These are phyloP conservation scores for Oppia nitens DNA, from an alignment of 1,140 invertebrate genomes.

Conservation along the genomic window DNA sequence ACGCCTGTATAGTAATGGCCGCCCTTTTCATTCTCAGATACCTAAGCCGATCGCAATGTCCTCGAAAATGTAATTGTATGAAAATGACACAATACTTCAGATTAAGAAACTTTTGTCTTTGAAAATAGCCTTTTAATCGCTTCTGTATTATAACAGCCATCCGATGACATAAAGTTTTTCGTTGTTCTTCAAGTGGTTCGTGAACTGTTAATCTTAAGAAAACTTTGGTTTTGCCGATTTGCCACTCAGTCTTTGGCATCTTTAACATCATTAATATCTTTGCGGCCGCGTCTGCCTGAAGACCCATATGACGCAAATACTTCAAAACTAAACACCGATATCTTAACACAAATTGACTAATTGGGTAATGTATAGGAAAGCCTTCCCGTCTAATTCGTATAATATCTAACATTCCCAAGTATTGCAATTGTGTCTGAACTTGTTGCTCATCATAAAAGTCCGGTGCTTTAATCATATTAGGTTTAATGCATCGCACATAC, in stretches of 20 bases:
- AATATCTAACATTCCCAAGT: slow-evolving; percentile 89
- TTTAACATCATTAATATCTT: slow-evolving; percentile 37
- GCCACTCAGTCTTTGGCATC: slow-evolving; percentile 60
- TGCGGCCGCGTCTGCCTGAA: not conserved
- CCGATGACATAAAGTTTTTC: slow-evolving; percentile 45
- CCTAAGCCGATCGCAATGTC: slow-evolving; percentile 61
- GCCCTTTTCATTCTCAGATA: slow-evolving; percentile 67
- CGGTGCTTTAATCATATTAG: slow-evolving; percentile 69
- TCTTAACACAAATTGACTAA: slow-evolving; percentile 55
- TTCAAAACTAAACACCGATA: slow-evolving; percentile 43
- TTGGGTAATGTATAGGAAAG: slow-evolving; percentile 69
- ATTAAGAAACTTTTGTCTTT: slow-evolving; percentile 48
- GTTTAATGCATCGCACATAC: slow-evolving; percentile 91
- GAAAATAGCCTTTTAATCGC: slow-evolving; percentile 43
- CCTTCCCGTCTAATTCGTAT: slow-evolving; percentile 68
- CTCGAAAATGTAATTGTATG: slow-evolving; percentile 69
- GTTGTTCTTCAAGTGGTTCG: slow-evolving; percentile 64
- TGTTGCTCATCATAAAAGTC: slow-evolving; percentile 63
- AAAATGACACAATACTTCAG: slow-evolving; percentile 50
- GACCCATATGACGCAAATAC: not conserved
- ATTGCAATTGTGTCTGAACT: slow-evolving; percentile 74
- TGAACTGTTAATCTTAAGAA: slow-evolving; percentile 68
- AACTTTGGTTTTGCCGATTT: slow-evolving; percentile 75
- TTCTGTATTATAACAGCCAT: slow-evolving; percentile 66
- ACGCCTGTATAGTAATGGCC: slow-evolving; percentile 72